phyloP scores from a whole-genome alignment of 2,113 vertebrate species.

The Cyprichromis sp. region DNA sequence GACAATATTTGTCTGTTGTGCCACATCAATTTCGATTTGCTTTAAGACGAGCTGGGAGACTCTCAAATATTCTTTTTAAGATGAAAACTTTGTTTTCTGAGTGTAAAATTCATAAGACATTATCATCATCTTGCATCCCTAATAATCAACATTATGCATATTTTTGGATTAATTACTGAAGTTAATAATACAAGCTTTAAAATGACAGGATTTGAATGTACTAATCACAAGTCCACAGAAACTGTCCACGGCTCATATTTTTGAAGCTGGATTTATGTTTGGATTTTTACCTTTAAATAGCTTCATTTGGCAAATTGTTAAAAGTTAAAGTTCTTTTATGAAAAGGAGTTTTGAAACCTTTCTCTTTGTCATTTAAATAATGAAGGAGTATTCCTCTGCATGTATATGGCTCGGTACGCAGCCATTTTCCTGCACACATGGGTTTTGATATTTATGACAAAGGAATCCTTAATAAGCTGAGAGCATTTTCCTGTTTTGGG shows the following conservation, averaged over 20 bases:
- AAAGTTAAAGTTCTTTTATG: background rate
- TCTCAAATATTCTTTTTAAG: background rate
- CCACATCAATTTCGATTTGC: background rate
- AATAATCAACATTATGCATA: background rate
- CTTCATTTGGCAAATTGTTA: background rate
- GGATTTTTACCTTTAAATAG: background rate
- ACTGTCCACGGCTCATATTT: background rate
- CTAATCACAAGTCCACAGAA: background rate
- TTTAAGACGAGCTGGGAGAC: background rate
- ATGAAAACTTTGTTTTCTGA: background rate
- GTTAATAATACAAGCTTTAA: background rate
- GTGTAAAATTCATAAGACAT: background rate
- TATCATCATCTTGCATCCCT: background rate
- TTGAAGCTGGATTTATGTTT: background rate
- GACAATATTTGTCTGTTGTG: background rate
- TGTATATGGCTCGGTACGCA: background rate
- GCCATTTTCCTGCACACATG: background rate
- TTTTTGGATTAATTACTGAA: background rate
- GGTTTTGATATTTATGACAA: background rate
- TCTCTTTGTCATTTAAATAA: background rate
- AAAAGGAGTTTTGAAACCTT: background rate
- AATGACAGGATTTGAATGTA: background rate
- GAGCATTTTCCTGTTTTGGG: background rate
- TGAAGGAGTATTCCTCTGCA: background rate
- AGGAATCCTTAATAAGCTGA: background rate